Evolutionary conservation across 1,140 invertebrate genomes (phyloP).

Genomic region (Diorhabda sublineata): DNA sequence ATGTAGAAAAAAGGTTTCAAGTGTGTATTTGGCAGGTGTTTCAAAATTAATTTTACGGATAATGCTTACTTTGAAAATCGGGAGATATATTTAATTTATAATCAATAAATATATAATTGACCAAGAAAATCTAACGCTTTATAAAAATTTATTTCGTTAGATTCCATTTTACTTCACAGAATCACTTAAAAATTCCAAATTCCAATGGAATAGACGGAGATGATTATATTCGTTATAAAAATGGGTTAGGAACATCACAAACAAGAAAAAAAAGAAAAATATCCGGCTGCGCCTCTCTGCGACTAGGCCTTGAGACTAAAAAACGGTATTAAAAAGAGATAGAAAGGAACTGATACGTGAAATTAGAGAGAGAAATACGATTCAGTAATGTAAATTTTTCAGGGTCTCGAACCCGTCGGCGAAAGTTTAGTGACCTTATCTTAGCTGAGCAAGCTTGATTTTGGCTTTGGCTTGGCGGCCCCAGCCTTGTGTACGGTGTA

Average conservation of each 20-base stretch:
- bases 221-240: not conserved
- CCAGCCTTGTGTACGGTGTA: not conserved
- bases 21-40: too few relatives aligned
- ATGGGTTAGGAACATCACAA: not conserved
- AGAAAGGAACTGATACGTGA: not conserved
- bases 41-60: too few relatives aligned
- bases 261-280: not conserved
- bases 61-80: too few relatives aligned
- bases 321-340: not conserved
- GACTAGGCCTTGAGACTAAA: slow-evolving; percentile 1
- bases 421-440: slow-evolving; percentile 2
- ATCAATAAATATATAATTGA: too few relatives aligned
- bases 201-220: not conserved
- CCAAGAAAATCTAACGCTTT: too few relatives aligned
- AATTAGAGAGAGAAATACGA: not conserved
- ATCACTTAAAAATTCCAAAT: not conserved
- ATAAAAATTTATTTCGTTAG: too few relatives aligned
- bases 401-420: not conserved
- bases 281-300: slow-evolving; percentile 13
- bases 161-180: too few relatives aligned
- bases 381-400: slow-evolving; percentile 3
- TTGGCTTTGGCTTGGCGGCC: slow-evolving; percentile 1
- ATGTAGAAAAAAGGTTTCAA: too few relatives aligned
- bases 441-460: not conserved
- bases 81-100: too few relatives aligned